Evolutionary conservation across 2,113 vertebrate species (phyloP), one percentile per base, ranked within the genome.

Genomic region (Hyperopisus bebe): DNA sequence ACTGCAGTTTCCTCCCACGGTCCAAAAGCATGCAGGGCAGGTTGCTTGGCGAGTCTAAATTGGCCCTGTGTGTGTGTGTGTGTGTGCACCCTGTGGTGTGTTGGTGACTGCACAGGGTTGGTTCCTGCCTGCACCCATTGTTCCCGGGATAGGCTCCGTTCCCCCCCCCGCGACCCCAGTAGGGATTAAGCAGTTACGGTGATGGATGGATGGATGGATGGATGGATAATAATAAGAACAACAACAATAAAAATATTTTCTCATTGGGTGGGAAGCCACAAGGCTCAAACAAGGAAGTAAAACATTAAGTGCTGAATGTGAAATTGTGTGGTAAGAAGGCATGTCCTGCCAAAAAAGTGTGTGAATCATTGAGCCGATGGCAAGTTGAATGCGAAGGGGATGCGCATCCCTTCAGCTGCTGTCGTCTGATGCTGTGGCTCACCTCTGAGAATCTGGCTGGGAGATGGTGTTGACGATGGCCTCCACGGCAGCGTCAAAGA

Each of bases 371-470:
- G 39, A 7, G 74, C 17, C 2, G 35, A 80, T 3, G 15, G 74
- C 17, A 39, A 42, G 35, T 10, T 1, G 19, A 42, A 82, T 7
- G 19, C 1, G 19, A 82, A 82, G 42, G 13, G 35, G 77, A 47
- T 11, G 21, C 44, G 6, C 74, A 2, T 84, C 21, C 24, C 82
- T 47, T 84, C 42, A 47, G 44, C 8, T 21, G 39, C 82, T 24
- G 9, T 27, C 44, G 0, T 47, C 35, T 10, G 21, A 44, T 4
- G 39, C 44, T 11, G 24, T 24, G 44, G 92, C 96, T 97, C 95
- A 99, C 98, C 98, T 98, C 90, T 99, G 98, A 91, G 98, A 97
- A 94, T 99, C 98, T 0, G 97, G 97, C 92, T 98, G 98, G 2
- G 98, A 98, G 94, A 99, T 97, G 89, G 96, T 97, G 31, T 95